Evolutionary conservation across 2,113 vertebrate species (phyloP).

Genomic region (Rhizomys pruinosus): DNA sequence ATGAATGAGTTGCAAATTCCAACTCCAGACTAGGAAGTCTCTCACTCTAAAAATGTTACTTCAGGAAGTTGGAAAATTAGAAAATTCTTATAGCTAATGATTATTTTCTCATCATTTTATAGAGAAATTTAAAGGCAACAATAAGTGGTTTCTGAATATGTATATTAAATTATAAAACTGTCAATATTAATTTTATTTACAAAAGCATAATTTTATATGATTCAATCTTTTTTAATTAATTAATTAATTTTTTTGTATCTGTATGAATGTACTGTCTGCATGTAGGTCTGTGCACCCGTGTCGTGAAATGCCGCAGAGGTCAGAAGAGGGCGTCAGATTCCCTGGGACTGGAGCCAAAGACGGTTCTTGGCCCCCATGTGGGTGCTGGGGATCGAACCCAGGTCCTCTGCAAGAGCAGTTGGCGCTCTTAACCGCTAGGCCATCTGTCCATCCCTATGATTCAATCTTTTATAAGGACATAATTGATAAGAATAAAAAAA

Average conservation of each 20-base stretch:
- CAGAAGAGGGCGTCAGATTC: too few species aligned
- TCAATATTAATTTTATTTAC: neutral
- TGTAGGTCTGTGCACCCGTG: too few species aligned
- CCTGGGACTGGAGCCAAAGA: too few species aligned
- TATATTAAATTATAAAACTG: conserved; percentile 3
- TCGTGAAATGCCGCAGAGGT: too few species aligned
- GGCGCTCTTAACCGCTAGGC: too few species aligned
- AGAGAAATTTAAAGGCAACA: neutral
- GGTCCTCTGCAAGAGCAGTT: too few species aligned
- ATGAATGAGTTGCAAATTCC: neutral
- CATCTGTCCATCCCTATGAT: too few species aligned
- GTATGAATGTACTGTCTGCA: too few species aligned
- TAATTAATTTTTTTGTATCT: too few species aligned
- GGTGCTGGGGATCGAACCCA: too few species aligned
- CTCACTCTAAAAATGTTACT: neutral
- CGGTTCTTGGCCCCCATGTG: too few species aligned
- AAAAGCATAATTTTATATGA: neutral
- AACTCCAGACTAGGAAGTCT: neutral
- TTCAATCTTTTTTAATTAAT: conserved; percentile 8
- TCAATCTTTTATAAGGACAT: neutral
- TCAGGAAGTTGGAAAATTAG: neutral
- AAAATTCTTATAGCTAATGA: neutral
- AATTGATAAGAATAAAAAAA: conserved; percentile 8
- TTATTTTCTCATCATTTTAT: neutral
- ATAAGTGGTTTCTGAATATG: neutral